These are phyloP conservation scores for Osmoderma eremita DNA, from an alignment of 2,888 invertebrate species.

Conservation along the genomic window DNA sequence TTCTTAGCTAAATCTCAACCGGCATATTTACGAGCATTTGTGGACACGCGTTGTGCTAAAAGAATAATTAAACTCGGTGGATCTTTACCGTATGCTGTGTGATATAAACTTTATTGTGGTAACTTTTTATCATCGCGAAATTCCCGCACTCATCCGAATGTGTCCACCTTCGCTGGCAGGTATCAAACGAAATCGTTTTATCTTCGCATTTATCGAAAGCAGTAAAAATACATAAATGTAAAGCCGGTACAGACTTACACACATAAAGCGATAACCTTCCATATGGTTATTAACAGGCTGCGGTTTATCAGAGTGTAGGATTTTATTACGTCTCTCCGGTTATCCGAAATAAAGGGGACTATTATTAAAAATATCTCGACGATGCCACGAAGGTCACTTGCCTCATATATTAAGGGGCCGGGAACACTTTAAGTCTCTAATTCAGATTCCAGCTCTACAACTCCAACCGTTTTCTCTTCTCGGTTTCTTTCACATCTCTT, in stretches of 20 bases:
- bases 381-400: constrained; percentile 44
- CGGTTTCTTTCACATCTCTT: constrained; percentile 23
- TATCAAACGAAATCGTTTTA: constrained; percentile 17
- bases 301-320: constrained; percentile 47
- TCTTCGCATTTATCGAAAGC: constrained; percentile 9
- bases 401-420: constrained; percentile 44
- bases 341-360: constrained; percentile 47
- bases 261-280: constrained; percentile 47
- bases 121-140: no score
- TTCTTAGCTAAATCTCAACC: no score
- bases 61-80: no score
- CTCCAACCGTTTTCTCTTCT: constrained; percentile 32
- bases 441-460: constrained; percentile 36
- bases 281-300: constrained; percentile 46
- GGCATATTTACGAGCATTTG: no score
- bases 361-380: constrained; percentile 46
- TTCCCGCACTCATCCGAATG: no score
- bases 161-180: not conserved
- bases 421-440: constrained; percentile 33
- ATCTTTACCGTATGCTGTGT: no score
- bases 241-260: constrained; percentile 19
- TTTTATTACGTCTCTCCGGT: constrained; percentile 47
- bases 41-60: no score
- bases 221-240: constrained; percentile 26
- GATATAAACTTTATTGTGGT: no score